phyloP scores from a whole-genome alignment of 2,797 vertebrate species.

The Eleutherodactylus coqui region DNA sequence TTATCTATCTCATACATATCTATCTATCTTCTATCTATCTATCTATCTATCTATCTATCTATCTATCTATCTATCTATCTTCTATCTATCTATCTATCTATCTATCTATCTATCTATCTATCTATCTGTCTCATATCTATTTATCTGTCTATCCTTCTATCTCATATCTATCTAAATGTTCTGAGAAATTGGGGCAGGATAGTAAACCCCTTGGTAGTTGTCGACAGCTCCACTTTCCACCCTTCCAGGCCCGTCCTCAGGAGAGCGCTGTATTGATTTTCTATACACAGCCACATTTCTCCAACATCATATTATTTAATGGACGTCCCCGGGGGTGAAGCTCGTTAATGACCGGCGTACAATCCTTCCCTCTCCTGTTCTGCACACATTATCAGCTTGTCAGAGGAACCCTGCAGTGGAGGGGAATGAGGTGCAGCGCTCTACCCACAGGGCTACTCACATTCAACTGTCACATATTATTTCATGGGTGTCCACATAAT shows the following conservation, averaged over 20 bases:
- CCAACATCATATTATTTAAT: conserved; percentile 55
- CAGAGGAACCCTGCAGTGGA: conserved; percentile 14
- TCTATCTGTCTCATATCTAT: no score
- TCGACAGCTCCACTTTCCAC: conserved; percentile 7
- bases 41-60: background rate
- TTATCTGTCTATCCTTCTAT: background rate
- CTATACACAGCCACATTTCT: conserved; percentile 40
- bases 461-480: conserved; percentile 49
- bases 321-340: conserved; percentile 37
- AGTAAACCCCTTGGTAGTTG: background rate
- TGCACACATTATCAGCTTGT: conserved; percentile 31
- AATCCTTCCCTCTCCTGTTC: background rate
- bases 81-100: conserved; percentile 10
- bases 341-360: conserved; percentile 32
- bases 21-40: background rate
- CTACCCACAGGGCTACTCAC: background rate
- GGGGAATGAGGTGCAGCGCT: background rate
- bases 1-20: no score
- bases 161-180: background rate
- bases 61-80: conserved; percentile 20
- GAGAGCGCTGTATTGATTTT: conserved; percentile 43
- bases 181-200: background rate
- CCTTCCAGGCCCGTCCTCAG: background rate
- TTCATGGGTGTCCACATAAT: conserved; percentile 36
- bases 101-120: conserved; percentile 4